Base-by-base conservation (phyloP, 2,888 invertebrate species). In the Pegoplata infirma region DNA sequence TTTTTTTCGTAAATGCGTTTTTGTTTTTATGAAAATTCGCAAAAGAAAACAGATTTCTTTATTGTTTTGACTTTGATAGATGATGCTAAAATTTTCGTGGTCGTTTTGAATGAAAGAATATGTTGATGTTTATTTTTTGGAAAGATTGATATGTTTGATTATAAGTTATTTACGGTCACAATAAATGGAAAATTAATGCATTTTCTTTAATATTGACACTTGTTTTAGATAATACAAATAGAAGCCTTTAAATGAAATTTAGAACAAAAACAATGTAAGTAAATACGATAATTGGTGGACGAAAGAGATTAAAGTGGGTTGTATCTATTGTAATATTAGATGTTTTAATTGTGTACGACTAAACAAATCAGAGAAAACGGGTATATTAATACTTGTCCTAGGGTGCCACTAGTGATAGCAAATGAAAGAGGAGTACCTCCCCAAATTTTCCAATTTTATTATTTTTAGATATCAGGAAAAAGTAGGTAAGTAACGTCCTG, bases 61-160 rank as follows among this genome's bases (percentile, higher is more conserved):
- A 86, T 84, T 82, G 75, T 77, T 87, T 85, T 86, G 89, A 89
- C 89, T 88, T 89, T 89, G 89, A 89, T 87, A 86, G 86, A 89
- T 89, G 87, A 84, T 84, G 79, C 80, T 83, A 47, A 76, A 85
- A 82, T 49, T 55, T 19, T 47, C 25, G 0, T 53, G 16, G 25
- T 28, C 40, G 8, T 25, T 16, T 32, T 28, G 19, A 21, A 12
- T 55, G 28, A 58, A 44, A 28, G 66, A 49, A 66, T 73, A 58
- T 68, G 75, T 47, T 66, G 71, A 79, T 71, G 71, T 32, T 69
- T 67, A n/a, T 66, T 40, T 51, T 61, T 63, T 53, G 53, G 61
- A 55, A 66, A 71, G 79, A 79, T 79, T 79, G 79, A 79, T 79
- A 75, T 79, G 75, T 75, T 44, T 55, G 82, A 82, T 81, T 81